Evolutionary conservation across 2,113 vertebrate species (phyloP).

Genomic region (Merops nubicus): DNA sequence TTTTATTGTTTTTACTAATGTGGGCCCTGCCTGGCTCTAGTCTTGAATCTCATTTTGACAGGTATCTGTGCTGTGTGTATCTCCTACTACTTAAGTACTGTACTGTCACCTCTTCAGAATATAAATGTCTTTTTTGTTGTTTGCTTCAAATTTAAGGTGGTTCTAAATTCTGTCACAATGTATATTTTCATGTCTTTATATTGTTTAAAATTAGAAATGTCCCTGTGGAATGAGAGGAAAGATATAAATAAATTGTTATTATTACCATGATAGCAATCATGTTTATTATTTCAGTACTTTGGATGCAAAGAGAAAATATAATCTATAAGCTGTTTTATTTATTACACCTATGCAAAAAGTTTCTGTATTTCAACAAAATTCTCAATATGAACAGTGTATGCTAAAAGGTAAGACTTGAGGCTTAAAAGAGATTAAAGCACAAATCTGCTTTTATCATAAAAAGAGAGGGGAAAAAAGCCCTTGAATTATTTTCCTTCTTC

Average conservation of each 20-base stretch:
- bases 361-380: not conserved
- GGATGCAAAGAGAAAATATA: not conserved
- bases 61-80: not conserved
- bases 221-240: not conserved
- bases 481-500: conserved; percentile 16
- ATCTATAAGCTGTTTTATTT: not conserved
- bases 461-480: not conserved
- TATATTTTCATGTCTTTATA: not conserved
- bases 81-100: not conserved
- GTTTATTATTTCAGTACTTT: not conserved
- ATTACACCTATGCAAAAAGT: not conserved
- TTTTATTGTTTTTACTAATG: not conserved
- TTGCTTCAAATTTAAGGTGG: not conserved
- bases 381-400: not conserved
- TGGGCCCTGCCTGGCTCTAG: not conserved
- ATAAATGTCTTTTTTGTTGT: not conserved
- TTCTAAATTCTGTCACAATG: not conserved
- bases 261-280: not conserved
- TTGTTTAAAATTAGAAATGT: not conserved
- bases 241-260: not conserved
- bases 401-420: not conserved
- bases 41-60: conserved; percentile 6
- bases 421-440: conserved; percentile 42
- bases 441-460: conserved; percentile 47
- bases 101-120: not conserved